Percentiles rank a stretch among this genome's conserved stretches.
Conservation (phyloP, 2,888 invertebrate species). For the Tenthredo notha region DNA sequence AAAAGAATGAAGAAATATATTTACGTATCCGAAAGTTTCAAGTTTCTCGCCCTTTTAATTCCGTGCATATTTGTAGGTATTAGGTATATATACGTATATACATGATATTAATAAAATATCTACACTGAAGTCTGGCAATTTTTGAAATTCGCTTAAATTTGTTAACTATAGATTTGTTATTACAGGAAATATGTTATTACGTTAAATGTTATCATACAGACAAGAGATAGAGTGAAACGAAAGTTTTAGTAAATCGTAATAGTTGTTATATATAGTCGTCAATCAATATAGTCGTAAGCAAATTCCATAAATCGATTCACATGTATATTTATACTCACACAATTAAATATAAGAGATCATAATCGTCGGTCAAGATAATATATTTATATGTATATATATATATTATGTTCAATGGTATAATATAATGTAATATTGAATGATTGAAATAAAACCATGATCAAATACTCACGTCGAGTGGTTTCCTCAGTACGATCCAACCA, state of each 20-base stretch:
- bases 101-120: background rate
- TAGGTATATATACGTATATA: constrained; percentile 16
- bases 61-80: background rate
- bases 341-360: constrained; percentile 15
- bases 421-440: background rate
- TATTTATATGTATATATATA: background rate
- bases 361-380: background rate
- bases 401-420: background rate
- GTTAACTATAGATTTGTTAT: background rate
- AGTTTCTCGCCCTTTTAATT: background rate
- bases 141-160: constrained; percentile 27
- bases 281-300: constrained; percentile 23
- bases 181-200: background rate
- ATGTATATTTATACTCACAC: background rate
- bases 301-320: constrained; percentile 40
- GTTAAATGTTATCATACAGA: background rate
- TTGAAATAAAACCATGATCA: background rate
- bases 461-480: constrained; percentile 97
- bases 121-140: constrained; percentile 8
- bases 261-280: background rate
- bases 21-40: background rate
- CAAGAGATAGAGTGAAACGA: background rate
- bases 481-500: constrained; percentile 97
- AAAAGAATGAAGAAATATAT: background rate
- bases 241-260: too few relatives aligned